phyloP scores from a whole-genome alignment of 2,888 invertebrate genomes.

The Coelinius sp. region DNA sequence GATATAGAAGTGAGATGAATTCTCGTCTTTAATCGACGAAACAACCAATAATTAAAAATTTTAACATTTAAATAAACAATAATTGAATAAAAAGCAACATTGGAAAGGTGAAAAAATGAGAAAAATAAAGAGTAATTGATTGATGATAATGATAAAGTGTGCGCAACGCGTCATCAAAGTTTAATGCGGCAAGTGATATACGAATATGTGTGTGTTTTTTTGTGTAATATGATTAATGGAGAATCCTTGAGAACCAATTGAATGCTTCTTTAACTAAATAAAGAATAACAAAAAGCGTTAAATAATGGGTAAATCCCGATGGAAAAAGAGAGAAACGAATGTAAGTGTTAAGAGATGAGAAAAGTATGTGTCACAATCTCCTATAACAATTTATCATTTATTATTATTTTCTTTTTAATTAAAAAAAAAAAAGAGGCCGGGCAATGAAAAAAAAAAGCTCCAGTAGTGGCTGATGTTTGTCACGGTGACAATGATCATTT shows the following conservation, averaged over 20 bases:
- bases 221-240: conserved; percentile 19
- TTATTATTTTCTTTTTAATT: not conserved
- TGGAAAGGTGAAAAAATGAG: conserved; percentile 18
- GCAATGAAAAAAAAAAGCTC: not conserved
- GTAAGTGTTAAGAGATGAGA: not conserved
- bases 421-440: not conserved
- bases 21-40: conserved; percentile 1
- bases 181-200: conserved; percentile 50
- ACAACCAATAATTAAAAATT: conserved; percentile 15
- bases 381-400: not conserved
- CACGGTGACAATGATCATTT: conserved; percentile 16
- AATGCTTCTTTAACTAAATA: not conserved
- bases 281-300: not conserved
- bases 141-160: conserved; percentile 31
- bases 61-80: conserved; percentile 39
- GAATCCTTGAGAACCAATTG: not conserved
- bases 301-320: not conserved
- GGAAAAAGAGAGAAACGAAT: not conserved
- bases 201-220: conserved; percentile 27
- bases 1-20: not conserved
- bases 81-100: conserved; percentile 27
- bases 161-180: conserved; percentile 48
- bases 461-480: conserved; percentile 13
- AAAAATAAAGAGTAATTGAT: conserved; percentile 31
- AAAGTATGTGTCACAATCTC: not conserved